These are phyloP conservation scores for Phenganax subtilis DNA, from an alignment of 92 coral and sea anemone species.

Conservation along the genomic window DNA sequence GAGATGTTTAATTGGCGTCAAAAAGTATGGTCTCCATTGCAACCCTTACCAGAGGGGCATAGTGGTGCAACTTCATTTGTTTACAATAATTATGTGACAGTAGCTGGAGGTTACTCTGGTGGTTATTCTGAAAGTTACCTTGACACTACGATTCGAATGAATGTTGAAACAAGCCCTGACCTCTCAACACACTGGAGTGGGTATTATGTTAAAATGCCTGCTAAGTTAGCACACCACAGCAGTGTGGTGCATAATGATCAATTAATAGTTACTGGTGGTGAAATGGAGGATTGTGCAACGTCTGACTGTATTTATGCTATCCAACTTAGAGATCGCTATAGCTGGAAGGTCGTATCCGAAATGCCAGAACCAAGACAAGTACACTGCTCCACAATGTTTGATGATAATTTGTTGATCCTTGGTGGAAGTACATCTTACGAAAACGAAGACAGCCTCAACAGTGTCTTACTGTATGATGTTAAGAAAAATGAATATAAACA, in stretches of 20 bases:
- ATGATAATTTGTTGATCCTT: slow-evolving; percentile 14
- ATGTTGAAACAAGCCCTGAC: background rate
- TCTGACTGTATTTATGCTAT: slow-evolving; percentile 17
- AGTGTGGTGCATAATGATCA: background rate
- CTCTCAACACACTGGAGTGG: background rate
- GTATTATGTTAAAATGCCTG: slow-evolving; percentile 3
- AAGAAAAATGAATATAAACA: background rate
- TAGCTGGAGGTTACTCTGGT: slow-evolving; percentile 1
- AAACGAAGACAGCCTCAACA: background rate
- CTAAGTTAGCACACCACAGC: background rate
- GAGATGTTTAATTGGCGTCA: slow-evolving; percentile 13
- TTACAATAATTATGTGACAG: background rate
- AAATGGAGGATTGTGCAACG: background rate
- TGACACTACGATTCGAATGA: background rate
- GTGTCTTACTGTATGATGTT: slow-evolving; percentile 12
- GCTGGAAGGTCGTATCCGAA: background rate
- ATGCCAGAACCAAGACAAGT: slow-evolving; percentile 26
- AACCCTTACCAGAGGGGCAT: background rate
- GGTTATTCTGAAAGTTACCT: background rate
- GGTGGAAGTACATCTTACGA: background rate
- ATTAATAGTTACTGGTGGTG: slow-evolving; percentile 17
- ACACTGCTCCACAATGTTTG: slow-evolving; percentile 14
- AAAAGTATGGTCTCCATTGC: slow-evolving; percentile 3
- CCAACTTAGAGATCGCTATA: slow-evolving; percentile 4
- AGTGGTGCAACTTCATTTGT: background rate